Evolutionary conservation across 2,888 invertebrate genomes (phyloP).

Genomic region (Ferdinandea cuprea): DNA sequence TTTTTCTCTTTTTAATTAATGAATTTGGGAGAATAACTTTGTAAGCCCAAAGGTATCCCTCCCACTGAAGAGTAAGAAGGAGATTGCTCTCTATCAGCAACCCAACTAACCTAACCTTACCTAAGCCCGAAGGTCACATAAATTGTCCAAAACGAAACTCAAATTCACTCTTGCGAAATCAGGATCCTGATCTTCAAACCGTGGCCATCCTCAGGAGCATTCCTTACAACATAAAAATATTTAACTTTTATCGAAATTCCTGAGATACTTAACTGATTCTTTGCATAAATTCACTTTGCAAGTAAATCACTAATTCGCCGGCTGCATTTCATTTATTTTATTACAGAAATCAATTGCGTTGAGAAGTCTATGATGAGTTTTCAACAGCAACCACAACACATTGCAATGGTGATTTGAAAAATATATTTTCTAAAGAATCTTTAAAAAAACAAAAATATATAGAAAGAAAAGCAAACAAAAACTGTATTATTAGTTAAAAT

Average conservation of each 20-base stretch:
- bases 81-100: too few species aligned
- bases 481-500: slow-evolving; percentile 72
- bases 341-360: slow-evolving; percentile 81
- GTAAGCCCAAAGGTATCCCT: too few species aligned
- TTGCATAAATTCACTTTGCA: not conserved
- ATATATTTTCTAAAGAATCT: slow-evolving; percentile 65
- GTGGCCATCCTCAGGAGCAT: too few species aligned
- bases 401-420: slow-evolving; percentile 71
- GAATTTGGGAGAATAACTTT: too few species aligned
- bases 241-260: not conserved
- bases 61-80: too few species aligned
- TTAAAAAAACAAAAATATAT: slow-evolving; percentile 37
- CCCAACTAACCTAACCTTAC: too few species aligned
- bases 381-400: slow-evolving; percentile 45
- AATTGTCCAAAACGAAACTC: too few species aligned
- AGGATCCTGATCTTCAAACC: too few species aligned
- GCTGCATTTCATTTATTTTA: slow-evolving; percentile 1
- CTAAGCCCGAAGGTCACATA: too few species aligned
- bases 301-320: not conserved
- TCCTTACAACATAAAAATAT: not conserved
- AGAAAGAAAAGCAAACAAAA: slow-evolving; percentile 30
- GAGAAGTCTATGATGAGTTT: slow-evolving; percentile 66
- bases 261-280: not conserved
- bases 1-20: too few species aligned
- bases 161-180: too few species aligned